Base-by-base conservation (phyloP, 2,113 vertebrate genomes). In the Phrynosoma platyrhinos region DNA sequence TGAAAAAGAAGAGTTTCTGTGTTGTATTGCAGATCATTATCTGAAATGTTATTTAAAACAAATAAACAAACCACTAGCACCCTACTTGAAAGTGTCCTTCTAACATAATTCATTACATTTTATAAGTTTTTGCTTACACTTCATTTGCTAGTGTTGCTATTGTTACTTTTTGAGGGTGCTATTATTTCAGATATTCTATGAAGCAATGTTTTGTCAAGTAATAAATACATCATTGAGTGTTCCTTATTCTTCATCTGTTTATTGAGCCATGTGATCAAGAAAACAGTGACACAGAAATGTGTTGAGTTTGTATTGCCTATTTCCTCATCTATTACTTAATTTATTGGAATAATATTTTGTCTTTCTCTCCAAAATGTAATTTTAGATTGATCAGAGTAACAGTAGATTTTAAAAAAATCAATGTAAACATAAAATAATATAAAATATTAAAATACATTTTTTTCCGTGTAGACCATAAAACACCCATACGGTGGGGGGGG, bases 81-180 rank as follows among this genome's bases (percentile, higher is more conserved):
- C 25, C 2, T 30, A 40, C 2, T n/a, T 16, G 58, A 75, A 81
- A 81, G 32, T 1, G 5, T 71, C 53, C 53, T 64, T 30, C 58
- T 12, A 40, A 16, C 2, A 12, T 1, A 23, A 71, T 6, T 85
- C 77, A 47, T 4, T 40, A 81, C 30, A 66, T 42, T 75, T 40
- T 82, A 87, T 82, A 82, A 53, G 53, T 40, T 89, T 79, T 89
- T 64, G 52, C 80, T 89, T 89, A 79, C 66, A 84, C 32, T 84
- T 27, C 76, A 84, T 88, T 79, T 79, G 66, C 72, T 32, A 25
- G 32, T 32, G 74, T 75, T 76, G 23, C 20, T 82, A 87, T 66
- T 52, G 20, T 62, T 58, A 64, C 30, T 76, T 42, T 47, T 69
- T 42, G 23, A 30, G 62, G 64, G 30, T 66, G 52, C 66, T 64